phyloP scores from a whole-genome alignment of 2,113 vertebrate species.

The Dermatemys mawii region DNA sequence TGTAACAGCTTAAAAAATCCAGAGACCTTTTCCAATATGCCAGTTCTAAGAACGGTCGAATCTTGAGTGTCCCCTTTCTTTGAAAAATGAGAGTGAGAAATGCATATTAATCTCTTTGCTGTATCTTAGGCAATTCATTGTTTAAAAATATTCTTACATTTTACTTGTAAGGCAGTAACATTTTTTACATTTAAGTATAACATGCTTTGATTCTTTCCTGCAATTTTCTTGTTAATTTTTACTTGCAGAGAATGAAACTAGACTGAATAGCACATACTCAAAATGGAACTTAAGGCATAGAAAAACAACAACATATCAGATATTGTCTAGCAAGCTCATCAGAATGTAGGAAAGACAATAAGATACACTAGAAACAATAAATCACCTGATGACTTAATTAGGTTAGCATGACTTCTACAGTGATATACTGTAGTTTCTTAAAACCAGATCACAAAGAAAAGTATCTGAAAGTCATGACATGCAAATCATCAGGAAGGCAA shows the following conservation, averaged over 20 bases:
- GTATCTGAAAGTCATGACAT: conserved; percentile 12
- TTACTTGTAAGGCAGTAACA: neutral
- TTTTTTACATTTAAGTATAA: neutral
- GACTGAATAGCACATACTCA: neutral
- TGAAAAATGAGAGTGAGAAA: neutral
- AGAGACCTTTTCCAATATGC: neutral
- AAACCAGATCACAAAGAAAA: neutral
- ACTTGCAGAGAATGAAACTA: neutral
- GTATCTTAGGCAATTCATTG: neutral
- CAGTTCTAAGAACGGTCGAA: neutral
- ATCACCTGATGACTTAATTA: conserved; percentile 64
- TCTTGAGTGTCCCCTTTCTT: neutral
- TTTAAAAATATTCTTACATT: neutral
- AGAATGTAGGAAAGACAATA: conserved; percentile 62
- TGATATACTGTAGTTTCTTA: conserved; percentile 4
- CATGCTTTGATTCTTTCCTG: conserved; percentile 24
- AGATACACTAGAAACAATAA: conserved; percentile 39
- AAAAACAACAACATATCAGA: conserved; percentile 24
- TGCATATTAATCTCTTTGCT: neutral
- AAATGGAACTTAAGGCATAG: conserved; percentile 42
- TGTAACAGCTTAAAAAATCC: neutral
- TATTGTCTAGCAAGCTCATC: conserved; percentile 53
- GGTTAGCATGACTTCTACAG: conserved; percentile 42
- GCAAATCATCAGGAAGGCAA: conserved; percentile 1
- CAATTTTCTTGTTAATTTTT: conserved; percentile 58